Evolutionary conservation across 2,888 invertebrate species (phyloP), one percentile per base, ranked within the genome.

Genomic region (Folsomia candida): DNA sequence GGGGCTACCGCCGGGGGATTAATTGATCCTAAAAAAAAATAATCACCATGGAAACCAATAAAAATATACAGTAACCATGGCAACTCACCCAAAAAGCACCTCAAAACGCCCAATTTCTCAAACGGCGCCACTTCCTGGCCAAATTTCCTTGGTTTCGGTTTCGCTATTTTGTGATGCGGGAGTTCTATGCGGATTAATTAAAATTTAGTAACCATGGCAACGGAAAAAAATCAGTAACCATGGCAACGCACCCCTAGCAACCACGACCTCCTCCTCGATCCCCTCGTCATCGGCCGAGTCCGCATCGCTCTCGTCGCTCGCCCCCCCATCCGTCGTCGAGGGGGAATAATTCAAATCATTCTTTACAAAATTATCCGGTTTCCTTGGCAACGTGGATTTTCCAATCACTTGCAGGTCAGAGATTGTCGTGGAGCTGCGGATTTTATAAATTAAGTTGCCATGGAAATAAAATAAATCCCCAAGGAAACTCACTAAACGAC

Each of bases 321-420:
- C 60, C 22, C 64, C 67, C 28, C 24, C 57, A 9, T 57, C 20
- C 6, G 20, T 28, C 9, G 63, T 26, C 1, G 61, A 61, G 2
- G 54, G 59, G 18, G 68, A 58, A 20, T 66, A 61, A 6, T 57
- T 1, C n/a, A 68, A 59, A 1, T 69, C 71, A 57, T 64, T 64
- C 18, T 63, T 24, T 71, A 59, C 29, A 71, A 58, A 51, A 65
- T 71, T 18, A 68, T 68, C 24, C 68, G 71, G 14, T 75, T 47
- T 71, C 73, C 29, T 66, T 68, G 9, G n/a, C n/a, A n/a, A n/a
- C n/a, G n/a, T n/a, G n/a, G 73, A 67, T 51, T 70, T 72, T 14
- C 72, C 75, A 61, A 72, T 73, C 14, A 74, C 75, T 57, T 63
- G 69, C 14, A 79, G 69, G 67, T 75, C 74, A 2, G 73, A 73